Conservation (phyloP, 2,113 vertebrate genomes). For the Orthochromis malagaraziensis region DNA sequence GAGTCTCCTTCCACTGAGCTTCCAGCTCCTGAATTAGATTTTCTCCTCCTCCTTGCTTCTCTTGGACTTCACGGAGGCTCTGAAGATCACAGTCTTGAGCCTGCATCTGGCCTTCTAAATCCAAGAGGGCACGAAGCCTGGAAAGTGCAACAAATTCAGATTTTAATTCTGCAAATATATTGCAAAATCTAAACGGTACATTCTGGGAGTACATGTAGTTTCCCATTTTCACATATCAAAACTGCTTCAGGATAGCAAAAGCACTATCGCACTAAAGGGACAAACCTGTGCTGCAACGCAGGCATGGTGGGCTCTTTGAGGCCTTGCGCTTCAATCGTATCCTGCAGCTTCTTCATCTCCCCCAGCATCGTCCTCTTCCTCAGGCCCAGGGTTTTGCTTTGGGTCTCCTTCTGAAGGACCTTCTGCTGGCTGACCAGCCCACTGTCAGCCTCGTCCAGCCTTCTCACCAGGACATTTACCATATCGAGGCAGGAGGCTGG, state of each 20-base stretch:
- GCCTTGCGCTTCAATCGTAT: conserved; percentile 68
- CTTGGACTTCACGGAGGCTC: conserved; percentile 62
- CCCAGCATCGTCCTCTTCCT: conserved; percentile 72
- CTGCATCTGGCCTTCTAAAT: conserved; percentile 78
- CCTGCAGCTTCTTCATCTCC: conserved; percentile 76
- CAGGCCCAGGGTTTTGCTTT: conserved; percentile 56
- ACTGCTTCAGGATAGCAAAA: background rate
- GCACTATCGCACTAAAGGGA: background rate
- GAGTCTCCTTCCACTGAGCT: conserved; percentile 77
- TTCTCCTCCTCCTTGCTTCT: conserved; percentile 56
- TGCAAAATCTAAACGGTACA: background rate
- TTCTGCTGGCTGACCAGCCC: conserved; percentile 47
- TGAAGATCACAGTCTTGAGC: conserved; percentile 71
- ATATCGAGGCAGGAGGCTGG: conserved; percentile 79
- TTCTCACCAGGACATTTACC: conserved; percentile 56
- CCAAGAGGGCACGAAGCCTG: conserved; percentile 80
- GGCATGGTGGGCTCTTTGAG: conserved; percentile 86
- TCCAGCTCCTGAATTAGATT: conserved; percentile 64
- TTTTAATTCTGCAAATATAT: background rate
- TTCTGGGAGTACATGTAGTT: background rate
- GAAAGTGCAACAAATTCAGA: background rate
- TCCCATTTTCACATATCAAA: background rate
- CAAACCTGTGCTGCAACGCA: conserved; percentile 84
- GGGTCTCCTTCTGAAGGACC: conserved; percentile 53
- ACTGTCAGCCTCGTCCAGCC: conserved; percentile 21